Percentiles rank a stretch among this genome's conserved stretches.
Conservation (phyloP, 1,140 invertebrate species). For the Drosophila kanapiae region DNA sequence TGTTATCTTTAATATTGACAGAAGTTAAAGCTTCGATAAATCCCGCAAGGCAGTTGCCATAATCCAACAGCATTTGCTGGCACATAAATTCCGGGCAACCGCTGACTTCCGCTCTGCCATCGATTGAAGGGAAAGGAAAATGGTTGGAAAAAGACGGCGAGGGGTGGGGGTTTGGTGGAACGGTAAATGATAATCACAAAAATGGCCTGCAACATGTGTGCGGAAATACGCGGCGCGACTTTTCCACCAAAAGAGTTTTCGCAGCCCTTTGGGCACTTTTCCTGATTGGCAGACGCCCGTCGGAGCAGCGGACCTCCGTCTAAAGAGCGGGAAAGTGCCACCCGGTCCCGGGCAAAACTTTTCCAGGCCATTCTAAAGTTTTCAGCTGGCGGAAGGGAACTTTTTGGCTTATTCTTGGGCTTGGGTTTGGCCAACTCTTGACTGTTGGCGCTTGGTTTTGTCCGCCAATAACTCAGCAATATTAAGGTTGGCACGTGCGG, state of each 20-base stretch:
- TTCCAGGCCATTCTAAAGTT: conserved; percentile 14
- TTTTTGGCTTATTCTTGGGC: conserved; percentile 62
- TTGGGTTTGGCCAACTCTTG: conserved; percentile 67
- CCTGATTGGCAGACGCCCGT: conserved; percentile 62
- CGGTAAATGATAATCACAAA: conserved; percentile 81
- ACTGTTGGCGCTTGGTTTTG: conserved; percentile 79
- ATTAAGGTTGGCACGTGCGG: conserved; percentile 80
- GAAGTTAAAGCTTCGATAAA: conserved; percentile 15
- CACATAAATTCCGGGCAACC: conserved; percentile 57
- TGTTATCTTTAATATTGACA: conserved; percentile 10
- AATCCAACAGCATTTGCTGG: conserved; percentile 54
- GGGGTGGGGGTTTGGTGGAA: conserved; percentile 19
- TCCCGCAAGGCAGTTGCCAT: conserved; percentile 37
- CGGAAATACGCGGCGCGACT: conserved; percentile 79
- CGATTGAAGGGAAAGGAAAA: conserved; percentile 53
- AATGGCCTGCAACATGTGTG: conserved; percentile 80
- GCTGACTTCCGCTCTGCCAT: conserved; percentile 27
- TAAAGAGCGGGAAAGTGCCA: conserved; percentile 11
- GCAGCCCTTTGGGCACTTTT: conserved; percentile 66
- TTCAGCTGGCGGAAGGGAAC: conserved; percentile 49
- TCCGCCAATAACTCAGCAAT: conserved; percentile 80
- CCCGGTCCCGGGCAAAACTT: conserved; percentile 39
- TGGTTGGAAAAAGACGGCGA: neutral
- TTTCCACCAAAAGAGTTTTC: conserved; percentile 75
- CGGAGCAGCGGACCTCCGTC: neutral